Evolutionary conservation across 2,888 invertebrate species (phyloP), one percentile per base, ranked within the genome.

Genomic region (Cosmopolites sordidus): DNA sequence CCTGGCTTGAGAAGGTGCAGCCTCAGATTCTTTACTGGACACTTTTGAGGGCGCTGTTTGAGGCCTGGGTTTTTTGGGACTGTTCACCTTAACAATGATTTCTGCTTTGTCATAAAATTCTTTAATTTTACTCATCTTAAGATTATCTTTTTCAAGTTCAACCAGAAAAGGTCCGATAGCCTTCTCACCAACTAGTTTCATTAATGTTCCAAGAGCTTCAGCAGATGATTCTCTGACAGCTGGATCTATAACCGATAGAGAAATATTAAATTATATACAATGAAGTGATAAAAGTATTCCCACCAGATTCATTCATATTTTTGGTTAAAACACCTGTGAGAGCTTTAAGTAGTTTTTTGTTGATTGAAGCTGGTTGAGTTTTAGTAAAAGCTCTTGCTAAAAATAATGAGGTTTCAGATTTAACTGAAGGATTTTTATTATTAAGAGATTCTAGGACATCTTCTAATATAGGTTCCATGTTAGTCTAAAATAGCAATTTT

Each of bases 91-190:
- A 2, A 89, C 84, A 60, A 83, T 79, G 51, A 93, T 88, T 45
- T 92, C 90, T 29, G 94, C 94, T 74, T 95, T 96, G 45, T 97
- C 95, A 63, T 88, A 87, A 66, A 83, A 90, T 71, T 98, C 98
- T 73, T 92, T 93, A 42, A 98, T 88, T 77, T 96, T 98, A 41
- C 85, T 82, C 82, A 95, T 87, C 75, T 97, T 98, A 22, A 95
- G 75, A 38, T 83, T 82, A 70, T 99, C 98, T 1, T 84, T 83
- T 71, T 99, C 98, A 0, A 98, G 74, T 70, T 97, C 97, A 1
- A 84, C 83, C 16, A 97, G 79, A 69, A 92, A 91, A 0, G 92
- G 89, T 41, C 81, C 80, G 52, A 98, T 84, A 33, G 85, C 83
- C 73, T 94, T 95, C 68, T 98, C 97, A 1, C 96, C 91, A 9